These are phyloP conservation scores for Apostichopus parvimensis DNA, from an alignment of 35 echinoderm and acorn worm species.

Conservation along the genomic window DNA sequence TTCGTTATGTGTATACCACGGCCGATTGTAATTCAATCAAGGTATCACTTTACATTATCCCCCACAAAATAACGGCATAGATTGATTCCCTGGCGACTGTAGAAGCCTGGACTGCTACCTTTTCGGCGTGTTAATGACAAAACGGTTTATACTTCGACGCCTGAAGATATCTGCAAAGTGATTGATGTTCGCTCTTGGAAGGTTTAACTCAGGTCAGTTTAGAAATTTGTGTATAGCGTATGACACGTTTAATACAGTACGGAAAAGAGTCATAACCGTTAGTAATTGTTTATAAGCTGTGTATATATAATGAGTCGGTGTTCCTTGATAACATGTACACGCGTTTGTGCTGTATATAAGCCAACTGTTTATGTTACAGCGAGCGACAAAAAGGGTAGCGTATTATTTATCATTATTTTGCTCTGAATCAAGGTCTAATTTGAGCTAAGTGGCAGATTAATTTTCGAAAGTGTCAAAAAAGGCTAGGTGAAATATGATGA, in stretches of 20 bases:
- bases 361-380: no score
- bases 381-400: no score
- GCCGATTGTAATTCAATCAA: background rate
- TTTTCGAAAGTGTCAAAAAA: background rate
- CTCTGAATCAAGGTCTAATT: background rate
- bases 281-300: no score
- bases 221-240: background rate
- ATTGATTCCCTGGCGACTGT: background rate
- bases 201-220: background rate
- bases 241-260: background rate
- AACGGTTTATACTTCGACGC: background rate
- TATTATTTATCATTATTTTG: background rate
- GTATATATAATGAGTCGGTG: no score
- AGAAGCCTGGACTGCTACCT: background rate
- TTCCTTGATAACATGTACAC: no score
- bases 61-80: background rate
- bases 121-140: background rate
- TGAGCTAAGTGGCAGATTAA: background rate
- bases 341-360: no score
- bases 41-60: background rate
- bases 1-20: background rate
- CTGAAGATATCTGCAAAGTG: background rate
- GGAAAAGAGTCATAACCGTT: no score
- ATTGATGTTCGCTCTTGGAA: background rate
- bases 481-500: background rate